phyloP scores from a whole-genome alignment of 2,113 vertebrate species.

The Triplophysa dalaica region DNA sequence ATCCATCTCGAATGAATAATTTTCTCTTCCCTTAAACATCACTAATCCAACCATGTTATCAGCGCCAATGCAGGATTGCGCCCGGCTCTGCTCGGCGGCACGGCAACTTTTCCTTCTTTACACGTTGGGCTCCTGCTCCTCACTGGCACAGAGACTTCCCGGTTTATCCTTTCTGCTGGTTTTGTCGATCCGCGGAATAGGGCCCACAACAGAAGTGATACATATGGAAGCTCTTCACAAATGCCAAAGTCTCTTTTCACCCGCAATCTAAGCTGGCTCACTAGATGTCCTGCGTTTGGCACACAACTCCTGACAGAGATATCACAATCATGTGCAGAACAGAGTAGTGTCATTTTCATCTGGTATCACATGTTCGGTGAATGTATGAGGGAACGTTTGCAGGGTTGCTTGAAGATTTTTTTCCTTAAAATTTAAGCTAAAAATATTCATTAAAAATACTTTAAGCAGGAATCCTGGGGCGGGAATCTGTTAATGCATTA shows the following conservation, averaged over 20 bases:
- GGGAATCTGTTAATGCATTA: neutral
- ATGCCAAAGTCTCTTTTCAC: constrained; percentile 74
- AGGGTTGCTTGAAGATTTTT: neutral
- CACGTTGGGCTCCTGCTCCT: constrained; percentile 70
- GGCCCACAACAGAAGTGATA: constrained; percentile 73
- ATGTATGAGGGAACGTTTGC: neutral
- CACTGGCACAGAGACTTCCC: constrained; percentile 69
- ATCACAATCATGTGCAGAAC: constrained; percentile 50
- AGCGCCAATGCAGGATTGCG: constrained; percentile 76
- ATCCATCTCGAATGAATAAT: constrained; percentile 81
- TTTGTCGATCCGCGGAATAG: constrained; percentile 78
- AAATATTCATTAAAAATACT: too few species aligned
- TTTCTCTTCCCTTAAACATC: constrained; percentile 80
- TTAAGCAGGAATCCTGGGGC: neutral
- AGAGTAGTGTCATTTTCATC: constrained; percentile 49
- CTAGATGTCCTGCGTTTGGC: constrained; percentile 71
- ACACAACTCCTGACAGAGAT: constrained; percentile 63
- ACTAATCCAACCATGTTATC: constrained; percentile 81
- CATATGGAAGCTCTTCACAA: constrained; percentile 73
- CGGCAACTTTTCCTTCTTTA: constrained; percentile 72
- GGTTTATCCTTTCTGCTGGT: constrained; percentile 71
- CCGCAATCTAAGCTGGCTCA: constrained; percentile 70
- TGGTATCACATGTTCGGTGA: constrained; percentile 37
- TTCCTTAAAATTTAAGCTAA: too few species aligned
- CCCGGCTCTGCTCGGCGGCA: constrained; percentile 69